phyloP scores from a whole-genome alignment of 2,113 vertebrate genomes.

The Balaeniceps rex region DNA sequence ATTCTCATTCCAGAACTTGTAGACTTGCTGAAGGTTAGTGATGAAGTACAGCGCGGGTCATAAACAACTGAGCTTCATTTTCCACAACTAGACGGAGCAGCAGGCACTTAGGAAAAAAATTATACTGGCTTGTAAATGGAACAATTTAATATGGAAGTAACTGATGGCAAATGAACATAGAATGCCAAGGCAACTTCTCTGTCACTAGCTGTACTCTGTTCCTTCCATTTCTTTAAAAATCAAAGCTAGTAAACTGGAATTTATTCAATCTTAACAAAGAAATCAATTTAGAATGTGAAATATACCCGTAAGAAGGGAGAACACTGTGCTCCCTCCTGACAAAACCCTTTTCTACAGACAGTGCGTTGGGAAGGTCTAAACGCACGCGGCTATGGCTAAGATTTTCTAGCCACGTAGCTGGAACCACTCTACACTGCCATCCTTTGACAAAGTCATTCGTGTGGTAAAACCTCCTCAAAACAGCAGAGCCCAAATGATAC shows the following conservation, averaged over 20 bases:
- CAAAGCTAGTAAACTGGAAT: neutral
- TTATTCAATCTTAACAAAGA: neutral
- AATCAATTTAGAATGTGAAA: neutral
- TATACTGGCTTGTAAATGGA: conserved; percentile 18
- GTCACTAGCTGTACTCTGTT: neutral
- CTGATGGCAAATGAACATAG: neutral
- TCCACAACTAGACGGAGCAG: neutral
- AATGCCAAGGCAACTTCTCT: neutral
- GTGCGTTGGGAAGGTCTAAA: neutral
- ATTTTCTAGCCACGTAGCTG: neutral
- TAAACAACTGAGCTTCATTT: conserved; percentile 34
- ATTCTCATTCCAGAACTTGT: conserved; percentile 18
- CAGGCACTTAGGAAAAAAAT: neutral
- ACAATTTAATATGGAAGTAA: conserved; percentile 19
- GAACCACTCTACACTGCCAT: neutral
- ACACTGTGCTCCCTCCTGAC: neutral
- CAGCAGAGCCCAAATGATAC: neutral
- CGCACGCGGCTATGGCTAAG: neutral
- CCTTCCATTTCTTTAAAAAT: neutral
- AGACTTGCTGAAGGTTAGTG: conserved; percentile 16
- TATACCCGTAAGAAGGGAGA: neutral
- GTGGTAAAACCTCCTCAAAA: neutral
- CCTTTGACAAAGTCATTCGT: neutral
- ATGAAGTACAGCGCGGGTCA: neutral
- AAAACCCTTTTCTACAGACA: neutral